Evolutionary conservation across 2,113 vertebrate genomes (phyloP), one percentile per base, ranked within the genome.

Genomic region (Dromiciops gliroides): DNA sequence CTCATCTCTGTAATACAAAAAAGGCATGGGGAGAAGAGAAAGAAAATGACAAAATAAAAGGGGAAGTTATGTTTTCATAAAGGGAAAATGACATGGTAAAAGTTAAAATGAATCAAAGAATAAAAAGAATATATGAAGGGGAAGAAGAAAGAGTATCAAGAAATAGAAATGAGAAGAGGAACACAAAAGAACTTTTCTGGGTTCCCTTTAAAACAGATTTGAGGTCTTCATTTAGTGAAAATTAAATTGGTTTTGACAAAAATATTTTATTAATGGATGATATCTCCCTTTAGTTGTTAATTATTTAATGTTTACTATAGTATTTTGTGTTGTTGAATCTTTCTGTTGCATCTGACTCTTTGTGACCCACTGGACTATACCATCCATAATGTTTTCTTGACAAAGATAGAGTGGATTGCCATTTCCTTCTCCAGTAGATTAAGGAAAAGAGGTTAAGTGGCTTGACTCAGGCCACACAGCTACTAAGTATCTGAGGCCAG

Each of bases 201-300:
- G 96, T 98, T 97, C 92, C 53, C 89, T 96, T 97, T 92, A 94
- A 98, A 98, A 53, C 90, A 96, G 51, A 96, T 96, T 92, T 89
- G 28, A 90, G 95, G 97, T 98, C 95, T 96, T 97, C 95, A 96
- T 98, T 98, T 95, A 97, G 12, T 50, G 95, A 97, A 98, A 98
- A 98, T 98, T 93, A 97, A 98, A 97, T 97, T 97, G 90, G 95
- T 96, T 92, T 97, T 97, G 89, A 90, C 90, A 97, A 98, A 98
- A 97, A n/a, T 83, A 97, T 97, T 98, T 93, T 96, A 97, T 96
- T 98, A 95, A 95, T 97, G 97, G 97, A 96, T 97, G 98, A 97
- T 97, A 75, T 47, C 97, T 98, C 48, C 96, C 25, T 96, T 95
- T 98, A 98, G 97, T 97, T 97, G 90, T 97, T 98, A 97, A 97